Percentiles rank a stretch among this genome's conserved stretches.
Conservation (phyloP, 92 coral and sea anemone genomes). For the Heliopora coerulea region DNA sequence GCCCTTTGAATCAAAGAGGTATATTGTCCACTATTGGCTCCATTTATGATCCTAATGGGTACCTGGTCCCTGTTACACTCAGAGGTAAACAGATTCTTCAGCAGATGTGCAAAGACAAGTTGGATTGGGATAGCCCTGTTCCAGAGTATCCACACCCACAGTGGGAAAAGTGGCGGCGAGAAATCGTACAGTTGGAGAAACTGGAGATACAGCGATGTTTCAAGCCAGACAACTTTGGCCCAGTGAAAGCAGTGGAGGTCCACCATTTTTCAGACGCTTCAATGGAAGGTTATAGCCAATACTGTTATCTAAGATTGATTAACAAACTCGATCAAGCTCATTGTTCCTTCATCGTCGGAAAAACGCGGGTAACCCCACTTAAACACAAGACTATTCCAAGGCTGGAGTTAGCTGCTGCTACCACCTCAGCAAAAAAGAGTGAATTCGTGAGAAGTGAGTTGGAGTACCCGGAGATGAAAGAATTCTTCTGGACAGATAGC, state of each 20-base stretch:
- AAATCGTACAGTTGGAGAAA: not conserved
- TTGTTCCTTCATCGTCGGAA: conserved; percentile 1
- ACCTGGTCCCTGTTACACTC: not conserved
- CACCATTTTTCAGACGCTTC: conserved; percentile 27
- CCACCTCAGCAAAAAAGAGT: conserved; percentile 9
- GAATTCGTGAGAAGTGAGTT: not conserved
- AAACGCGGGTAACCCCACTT: conserved; percentile 18
- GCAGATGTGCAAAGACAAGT: not conserved
- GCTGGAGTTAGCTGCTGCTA: conserved; percentile 24
- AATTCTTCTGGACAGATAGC: conserved; percentile 29
- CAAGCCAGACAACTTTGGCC: conserved; percentile 15
- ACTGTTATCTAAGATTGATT: conserved; percentile 8
- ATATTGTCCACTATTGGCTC: conserved; percentile 11
- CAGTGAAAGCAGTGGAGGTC: not conserved
- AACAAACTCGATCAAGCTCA: conserved; percentile 7
- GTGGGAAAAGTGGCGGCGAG: conserved; percentile 25
- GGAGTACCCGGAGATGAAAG: not conserved
- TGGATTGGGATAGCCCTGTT: conserved; percentile 31
- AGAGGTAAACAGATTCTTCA: conserved; percentile 16
- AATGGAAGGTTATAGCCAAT: conserved; percentile 16
- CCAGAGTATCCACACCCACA: not conserved
- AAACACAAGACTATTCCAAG: conserved; percentile 13
- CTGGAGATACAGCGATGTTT: conserved; percentile 3
- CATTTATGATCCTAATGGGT: conserved; percentile 25
- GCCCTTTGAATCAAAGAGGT: not conserved